Percentiles rank a stretch among this genome's conserved stretches.
Evolutionary conservation across 2,888 invertebrate species (phyloP).

Genomic region (Dasypogon diadema): DNA sequence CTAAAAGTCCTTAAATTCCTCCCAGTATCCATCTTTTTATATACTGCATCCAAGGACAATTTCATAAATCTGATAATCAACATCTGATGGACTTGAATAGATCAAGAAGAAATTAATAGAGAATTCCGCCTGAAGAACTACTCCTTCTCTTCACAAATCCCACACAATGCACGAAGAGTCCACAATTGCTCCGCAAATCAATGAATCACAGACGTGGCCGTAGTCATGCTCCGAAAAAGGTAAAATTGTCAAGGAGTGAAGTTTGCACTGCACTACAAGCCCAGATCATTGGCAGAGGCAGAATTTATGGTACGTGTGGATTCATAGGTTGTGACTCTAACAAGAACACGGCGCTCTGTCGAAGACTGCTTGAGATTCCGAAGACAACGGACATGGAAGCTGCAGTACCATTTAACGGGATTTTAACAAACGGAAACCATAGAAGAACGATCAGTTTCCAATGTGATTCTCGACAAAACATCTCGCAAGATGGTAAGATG

Average conservation of each 20-base stretch:
- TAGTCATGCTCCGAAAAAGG: not conserved
- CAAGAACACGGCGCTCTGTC: not conserved
- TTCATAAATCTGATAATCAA: too few relatives aligned
- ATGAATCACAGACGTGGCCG: not conserved
- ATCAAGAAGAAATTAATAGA: too few relatives aligned
- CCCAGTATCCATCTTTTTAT: too few relatives aligned
- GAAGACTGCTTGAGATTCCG: not conserved
- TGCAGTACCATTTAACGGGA: slow-evolving; percentile 21
- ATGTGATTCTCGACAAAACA: not conserved
- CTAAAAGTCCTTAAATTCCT: too few relatives aligned
- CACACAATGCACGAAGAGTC: not conserved
- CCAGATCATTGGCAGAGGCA: not conserved
- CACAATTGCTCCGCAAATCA: slow-evolving; percentile 27
- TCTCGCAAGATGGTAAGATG: not conserved
- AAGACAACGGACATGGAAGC: slow-evolving; percentile 19
- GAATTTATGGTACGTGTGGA: not conserved
- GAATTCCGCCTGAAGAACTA: too few relatives aligned
- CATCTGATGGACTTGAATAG: too few relatives aligned
- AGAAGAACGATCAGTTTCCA: not conserved
- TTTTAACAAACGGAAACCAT: not conserved
- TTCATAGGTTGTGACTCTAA: not conserved
- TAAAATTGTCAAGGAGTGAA: not conserved
- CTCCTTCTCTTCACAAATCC: too few relatives aligned
- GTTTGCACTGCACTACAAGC: not conserved
- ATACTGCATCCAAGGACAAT: too few relatives aligned